These are phyloP conservation scores for Heteromormyrus szaboi DNA, from an alignment of 2,797 vertebrate genomes.

Conservation along the genomic window DNA sequence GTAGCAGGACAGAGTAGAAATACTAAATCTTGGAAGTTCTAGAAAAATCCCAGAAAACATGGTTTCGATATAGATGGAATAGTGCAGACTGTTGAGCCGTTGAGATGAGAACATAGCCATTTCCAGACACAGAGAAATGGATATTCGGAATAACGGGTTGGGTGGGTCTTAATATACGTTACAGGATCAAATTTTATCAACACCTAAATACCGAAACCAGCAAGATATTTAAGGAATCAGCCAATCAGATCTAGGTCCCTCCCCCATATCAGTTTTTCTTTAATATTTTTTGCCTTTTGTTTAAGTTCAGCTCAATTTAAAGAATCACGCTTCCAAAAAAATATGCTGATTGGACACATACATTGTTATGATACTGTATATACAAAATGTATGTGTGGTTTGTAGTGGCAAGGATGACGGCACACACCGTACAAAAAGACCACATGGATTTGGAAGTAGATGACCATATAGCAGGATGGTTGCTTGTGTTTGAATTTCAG, in stretches of 20 bases:
- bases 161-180: not conserved
- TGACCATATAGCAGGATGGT: not conserved
- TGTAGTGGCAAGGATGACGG: not conserved
- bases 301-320: not conserved
- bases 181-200: not conserved
- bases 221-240: not conserved
- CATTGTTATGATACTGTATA: not conserved
- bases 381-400: not conserved
- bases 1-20: not conserved
- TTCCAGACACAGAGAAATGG: not conserved
- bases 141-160: not conserved
- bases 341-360: not conserved
- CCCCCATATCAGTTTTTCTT: not conserved
- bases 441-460: not conserved
- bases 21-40: not conserved
- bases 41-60: not conserved
- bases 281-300: not conserved
- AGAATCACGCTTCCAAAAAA: not conserved
- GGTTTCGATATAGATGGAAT: not conserved
- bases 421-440: not conserved
- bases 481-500: not conserved
- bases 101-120: not conserved
- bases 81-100: not conserved
- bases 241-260: not conserved
- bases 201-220: not conserved